Conservation (phyloP, 2,113 vertebrate genomes). For the Ptyas mucosa region DNA sequence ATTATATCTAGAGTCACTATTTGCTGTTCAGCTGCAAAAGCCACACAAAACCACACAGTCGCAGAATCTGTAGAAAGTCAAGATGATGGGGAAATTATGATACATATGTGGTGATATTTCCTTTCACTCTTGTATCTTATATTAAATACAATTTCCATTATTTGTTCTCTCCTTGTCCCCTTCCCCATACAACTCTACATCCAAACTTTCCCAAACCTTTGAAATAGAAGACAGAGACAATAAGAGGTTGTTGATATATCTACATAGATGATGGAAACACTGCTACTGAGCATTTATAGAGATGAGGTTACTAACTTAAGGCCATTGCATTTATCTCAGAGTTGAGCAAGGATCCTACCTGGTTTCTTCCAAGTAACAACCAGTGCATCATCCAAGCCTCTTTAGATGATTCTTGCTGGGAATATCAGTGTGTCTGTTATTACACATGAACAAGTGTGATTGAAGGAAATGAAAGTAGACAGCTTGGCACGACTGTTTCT, state of each 20-base stretch:
- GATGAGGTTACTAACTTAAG: background rate
- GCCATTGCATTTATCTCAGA: background rate
- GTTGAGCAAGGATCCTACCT: background rate
- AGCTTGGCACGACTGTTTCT: background rate
- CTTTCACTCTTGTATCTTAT: background rate
- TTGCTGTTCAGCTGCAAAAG: background rate
- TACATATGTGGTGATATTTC: background rate
- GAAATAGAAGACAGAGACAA: background rate
- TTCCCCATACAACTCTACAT: background rate
- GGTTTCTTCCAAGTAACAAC: background rate
- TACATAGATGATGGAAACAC: background rate
- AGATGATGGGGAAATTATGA: background rate
- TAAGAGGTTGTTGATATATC: background rate
- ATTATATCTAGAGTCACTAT: background rate
- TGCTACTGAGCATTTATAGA: background rate
- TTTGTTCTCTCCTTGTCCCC: background rate
- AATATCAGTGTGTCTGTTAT: background rate
- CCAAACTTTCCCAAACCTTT: background rate
- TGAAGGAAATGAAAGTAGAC: background rate
- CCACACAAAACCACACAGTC: background rate
- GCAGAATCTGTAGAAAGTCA: background rate
- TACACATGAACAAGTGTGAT: background rate
- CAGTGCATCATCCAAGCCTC: background rate
- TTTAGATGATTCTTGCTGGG: background rate
- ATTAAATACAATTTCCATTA: background rate